Evolutionary conservation across 2,113 vertebrate genomes (phyloP), one percentile per base, ranked within the genome.

Genomic region (Seriola quinqueradiata): DNA sequence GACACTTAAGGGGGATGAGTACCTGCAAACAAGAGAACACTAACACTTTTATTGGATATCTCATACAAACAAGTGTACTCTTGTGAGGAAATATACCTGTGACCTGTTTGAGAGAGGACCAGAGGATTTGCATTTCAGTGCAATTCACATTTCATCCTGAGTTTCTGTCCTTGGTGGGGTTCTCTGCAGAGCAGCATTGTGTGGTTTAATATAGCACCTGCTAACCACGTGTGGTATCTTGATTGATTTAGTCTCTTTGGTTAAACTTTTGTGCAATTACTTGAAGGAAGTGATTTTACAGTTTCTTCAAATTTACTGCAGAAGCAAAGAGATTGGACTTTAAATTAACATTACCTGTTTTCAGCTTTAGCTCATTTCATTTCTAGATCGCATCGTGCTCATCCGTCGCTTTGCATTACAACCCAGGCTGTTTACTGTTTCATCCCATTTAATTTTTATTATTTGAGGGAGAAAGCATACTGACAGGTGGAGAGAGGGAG

Each of bases 371-470:
- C 50, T 79, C 10, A 40, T 72, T 79, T 82, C 13, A 60, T 25
- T 64, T 60, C 66, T 58, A 38, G 42, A 76, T 82, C 50, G 76
- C 42, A 54, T 52, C 42, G 12, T 83, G 86, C 84, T 69, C 54
- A 75, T 78, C 10, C 80, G 82, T 79, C 72, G 59, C 68, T 86
- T 79, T 59, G 71, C 44, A 12, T 90, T 75, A 84, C 48, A 58
- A 34, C 21, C 59, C 14, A 8, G 57, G 19, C 72, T 69, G 65
- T 79, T 79, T 77, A 63, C 59, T n/a, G 68, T 86, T 87, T 87
- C 67, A 75, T 85, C 64, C n/a, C 55, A 77, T 89, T 85, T 79
- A 23, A 50, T 88, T 72, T 85, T 42, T 52, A 77, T 69, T 58
- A 50, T 74, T 60, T 66, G 40, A 71, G 55, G 74, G 59, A 46